Conservation (phyloP, 2,797 vertebrate genomes). For the Hippocampus kuda region DNA sequence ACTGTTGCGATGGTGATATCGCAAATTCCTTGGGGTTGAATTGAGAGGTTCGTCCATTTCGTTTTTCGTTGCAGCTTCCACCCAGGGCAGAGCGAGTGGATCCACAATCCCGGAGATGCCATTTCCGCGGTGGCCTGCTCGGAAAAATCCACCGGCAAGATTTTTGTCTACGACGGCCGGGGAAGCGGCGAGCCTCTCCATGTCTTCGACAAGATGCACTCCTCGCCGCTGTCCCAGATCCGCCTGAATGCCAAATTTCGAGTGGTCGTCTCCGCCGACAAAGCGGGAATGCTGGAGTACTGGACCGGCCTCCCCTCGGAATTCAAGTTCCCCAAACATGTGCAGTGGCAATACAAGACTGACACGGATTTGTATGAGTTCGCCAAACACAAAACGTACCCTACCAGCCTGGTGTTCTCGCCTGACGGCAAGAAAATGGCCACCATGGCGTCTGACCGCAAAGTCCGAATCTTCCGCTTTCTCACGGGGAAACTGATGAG, state of each 20-base stretch:
- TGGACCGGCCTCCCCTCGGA: constrained; percentile 90
- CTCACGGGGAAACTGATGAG: constrained; percentile 92
- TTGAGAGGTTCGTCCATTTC: background rate
- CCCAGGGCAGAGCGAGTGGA: constrained; percentile 92
- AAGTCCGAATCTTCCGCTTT: constrained; percentile 95
- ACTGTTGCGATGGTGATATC: background rate
- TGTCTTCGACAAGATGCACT: constrained; percentile 86
- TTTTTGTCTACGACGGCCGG: constrained; percentile 90
- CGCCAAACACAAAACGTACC: constrained; percentile 90
- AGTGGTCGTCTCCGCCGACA: constrained; percentile 88
- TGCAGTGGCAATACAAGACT: constrained; percentile 93
- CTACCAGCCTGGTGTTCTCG: constrained; percentile 87
- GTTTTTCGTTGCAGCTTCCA: constrained; percentile 68
- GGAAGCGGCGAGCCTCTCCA: constrained; percentile 83
- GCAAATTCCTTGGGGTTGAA: background rate
- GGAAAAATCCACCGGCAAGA: constrained; percentile 93
- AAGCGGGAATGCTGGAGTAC: constrained; percentile 95
- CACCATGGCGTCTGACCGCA: constrained; percentile 88
- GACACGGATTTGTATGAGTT: constrained; percentile 98
- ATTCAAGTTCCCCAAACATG: constrained; percentile 85
- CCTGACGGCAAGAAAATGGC: constrained; percentile 93
- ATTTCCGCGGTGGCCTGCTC: constrained; percentile 93
- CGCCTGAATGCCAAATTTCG: constrained; percentile 81
- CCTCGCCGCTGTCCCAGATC: constrained; percentile 82
- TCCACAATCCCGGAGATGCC: constrained; percentile 94